Evolutionary conservation across 2,888 invertebrate genomes (phyloP).

Genomic region (Sesamia inferens): DNA sequence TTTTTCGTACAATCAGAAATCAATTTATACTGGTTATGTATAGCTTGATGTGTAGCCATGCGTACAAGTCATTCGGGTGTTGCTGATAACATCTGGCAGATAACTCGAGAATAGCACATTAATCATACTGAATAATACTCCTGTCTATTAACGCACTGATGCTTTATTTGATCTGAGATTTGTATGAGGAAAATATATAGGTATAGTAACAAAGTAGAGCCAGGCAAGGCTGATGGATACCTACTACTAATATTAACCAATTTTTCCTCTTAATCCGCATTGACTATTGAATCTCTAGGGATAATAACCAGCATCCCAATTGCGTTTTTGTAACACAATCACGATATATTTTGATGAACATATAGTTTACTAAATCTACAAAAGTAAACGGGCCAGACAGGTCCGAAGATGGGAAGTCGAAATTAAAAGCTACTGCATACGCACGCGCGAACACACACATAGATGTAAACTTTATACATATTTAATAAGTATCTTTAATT

Average conservation of each 20-base stretch:
- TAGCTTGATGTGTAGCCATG: too few relatives aligned
- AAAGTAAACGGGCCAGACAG: too few relatives aligned
- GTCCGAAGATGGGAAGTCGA: too few relatives aligned
- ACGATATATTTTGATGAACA: too few relatives aligned
- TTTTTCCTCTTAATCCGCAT: not conserved
- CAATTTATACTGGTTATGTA: too few relatives aligned
- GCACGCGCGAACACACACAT: too few relatives aligned
- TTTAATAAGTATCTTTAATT: too few relatives aligned
- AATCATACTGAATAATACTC: constrained; percentile 63
- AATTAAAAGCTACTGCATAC: too few relatives aligned
- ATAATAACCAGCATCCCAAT: not conserved
- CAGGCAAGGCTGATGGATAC: not conserved
- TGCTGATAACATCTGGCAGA: constrained; percentile 74
- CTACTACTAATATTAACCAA: not conserved
- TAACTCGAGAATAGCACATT: constrained; percentile 71
- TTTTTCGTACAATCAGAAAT: too few relatives aligned
- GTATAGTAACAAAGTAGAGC: not conserved
- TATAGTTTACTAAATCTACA: too few relatives aligned
- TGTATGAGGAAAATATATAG: constrained; percentile 10
- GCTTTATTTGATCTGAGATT: constrained; percentile 36
- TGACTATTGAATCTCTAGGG: not conserved
- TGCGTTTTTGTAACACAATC: not conserved
- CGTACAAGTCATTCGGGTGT: constrained; percentile 29
- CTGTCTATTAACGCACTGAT: constrained; percentile 30
- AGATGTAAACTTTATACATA: too few relatives aligned